phyloP scores from a whole-genome alignment of 2,797 vertebrate species.

The Catostomus latipinnis region DNA sequence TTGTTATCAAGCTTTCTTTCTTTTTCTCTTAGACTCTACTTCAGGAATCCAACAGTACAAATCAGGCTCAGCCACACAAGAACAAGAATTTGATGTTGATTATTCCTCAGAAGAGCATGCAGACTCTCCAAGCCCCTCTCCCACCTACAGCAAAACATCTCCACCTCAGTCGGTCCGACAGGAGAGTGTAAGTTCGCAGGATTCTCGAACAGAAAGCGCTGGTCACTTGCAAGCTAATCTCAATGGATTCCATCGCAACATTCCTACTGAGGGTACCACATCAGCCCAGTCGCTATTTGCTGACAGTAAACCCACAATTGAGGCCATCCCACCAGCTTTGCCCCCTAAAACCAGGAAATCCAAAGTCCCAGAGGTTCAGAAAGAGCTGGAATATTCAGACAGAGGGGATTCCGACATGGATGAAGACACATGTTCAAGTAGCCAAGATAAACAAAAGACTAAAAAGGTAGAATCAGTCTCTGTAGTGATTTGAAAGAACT shows the following conservation, averaged over 20 bases:
- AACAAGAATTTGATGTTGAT: constrained; percentile 76
- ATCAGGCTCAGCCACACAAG: constrained; percentile 54
- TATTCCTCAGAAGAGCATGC: constrained; percentile 83
- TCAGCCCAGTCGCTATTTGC: constrained; percentile 52
- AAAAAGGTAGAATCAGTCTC: constrained; percentile 72
- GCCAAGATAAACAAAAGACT: constrained; percentile 82
- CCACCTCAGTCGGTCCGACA: constrained; percentile 68
- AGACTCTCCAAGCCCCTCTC: constrained; percentile 67
- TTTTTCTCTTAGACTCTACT: constrained; percentile 66
- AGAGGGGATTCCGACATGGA: constrained; percentile 95
- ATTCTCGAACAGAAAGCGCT: constrained; percentile 79
- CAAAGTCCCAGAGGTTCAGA: constrained; percentile 74
- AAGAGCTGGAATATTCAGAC: constrained; percentile 85
- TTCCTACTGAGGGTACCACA: constrained; percentile 61
- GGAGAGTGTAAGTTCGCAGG: constrained; percentile 83
- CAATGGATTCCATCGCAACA: constrained; percentile 75
- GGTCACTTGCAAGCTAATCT: constrained; percentile 78
- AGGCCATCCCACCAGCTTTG: constrained; percentile 74
- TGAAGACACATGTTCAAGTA: constrained; percentile 87
- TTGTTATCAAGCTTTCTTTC: neutral
- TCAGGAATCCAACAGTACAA: constrained; percentile 61
- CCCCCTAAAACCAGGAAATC: constrained; percentile 76
- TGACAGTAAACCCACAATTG: constrained; percentile 50
- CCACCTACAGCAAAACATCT: constrained; percentile 56
- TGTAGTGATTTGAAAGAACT: constrained; percentile 33